Conservation (phyloP, 2,888 invertebrate species). For the Cryptus armator region DNA sequence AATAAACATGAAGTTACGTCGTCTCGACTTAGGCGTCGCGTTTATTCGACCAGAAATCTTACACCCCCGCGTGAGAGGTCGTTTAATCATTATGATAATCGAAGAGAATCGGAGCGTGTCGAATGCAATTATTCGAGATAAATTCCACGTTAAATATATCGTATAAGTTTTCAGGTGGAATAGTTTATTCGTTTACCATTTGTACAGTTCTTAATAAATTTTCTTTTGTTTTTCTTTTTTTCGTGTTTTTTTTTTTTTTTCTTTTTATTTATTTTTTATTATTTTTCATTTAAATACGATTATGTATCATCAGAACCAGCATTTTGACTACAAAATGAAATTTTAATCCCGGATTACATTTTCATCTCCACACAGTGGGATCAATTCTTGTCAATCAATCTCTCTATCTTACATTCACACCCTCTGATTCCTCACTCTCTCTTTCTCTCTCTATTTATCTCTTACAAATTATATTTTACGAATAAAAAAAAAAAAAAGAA, state of each 20-base stretch:
- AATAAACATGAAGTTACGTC: conserved; percentile 19
- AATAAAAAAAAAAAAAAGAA: conserved; percentile 50
- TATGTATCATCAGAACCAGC: conserved; percentile 47
- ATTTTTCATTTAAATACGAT: conserved; percentile 65
- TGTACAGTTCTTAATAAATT: conserved; percentile 73
- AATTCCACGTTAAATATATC: conserved; percentile 15
- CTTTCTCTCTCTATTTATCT: conserved; percentile 3
- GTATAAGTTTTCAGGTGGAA: conserved; percentile 54
- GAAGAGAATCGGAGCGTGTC: conserved; percentile 28
- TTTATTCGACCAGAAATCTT: conserved; percentile 48
- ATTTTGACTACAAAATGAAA: conserved; percentile 47
- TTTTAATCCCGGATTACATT: conserved; percentile 36
- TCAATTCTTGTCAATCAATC: conserved; percentile 28
- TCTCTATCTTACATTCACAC: conserved; percentile 32
- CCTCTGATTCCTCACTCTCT: conserved; percentile 22
- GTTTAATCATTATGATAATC: conserved; percentile 41
- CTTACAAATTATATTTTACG: conserved; percentile 47
- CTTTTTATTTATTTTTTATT: not conserved
- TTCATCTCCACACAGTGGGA: conserved; percentile 28
- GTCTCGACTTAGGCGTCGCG: conserved; percentile 24
- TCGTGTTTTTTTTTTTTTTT: not conserved
- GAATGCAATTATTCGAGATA: not conserved
- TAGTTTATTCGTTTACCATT: conserved; percentile 73
- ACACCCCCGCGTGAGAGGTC: conserved; percentile 1
- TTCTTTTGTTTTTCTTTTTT: conserved; percentile 15